A percentile compares a stretch with the other conserved stretches of the same genome.
phyloP scores from a whole-genome alignment of 2,888 invertebrate species.

The Megastigmus dorsalis region DNA sequence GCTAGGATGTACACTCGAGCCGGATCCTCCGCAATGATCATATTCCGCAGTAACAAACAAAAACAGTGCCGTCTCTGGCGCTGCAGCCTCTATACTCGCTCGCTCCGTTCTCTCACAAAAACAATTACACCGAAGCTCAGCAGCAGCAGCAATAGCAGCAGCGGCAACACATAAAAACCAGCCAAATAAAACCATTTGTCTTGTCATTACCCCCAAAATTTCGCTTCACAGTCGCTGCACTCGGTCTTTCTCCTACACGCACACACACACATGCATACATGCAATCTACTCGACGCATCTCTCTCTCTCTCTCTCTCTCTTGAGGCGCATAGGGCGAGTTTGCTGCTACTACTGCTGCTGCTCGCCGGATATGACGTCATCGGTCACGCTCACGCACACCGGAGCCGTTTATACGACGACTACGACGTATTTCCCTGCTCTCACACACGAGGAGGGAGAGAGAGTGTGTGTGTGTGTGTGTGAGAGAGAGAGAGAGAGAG shows the following conservation, averaged over 20 bases:
- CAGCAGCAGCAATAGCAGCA: background rate
- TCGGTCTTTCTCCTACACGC: too few relatives aligned
- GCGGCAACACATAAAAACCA: background rate
- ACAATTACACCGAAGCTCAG: slow-evolving; percentile 13
- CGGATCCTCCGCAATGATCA: background rate
- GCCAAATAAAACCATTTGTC: slow-evolving; percentile 32
- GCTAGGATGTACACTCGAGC: background rate
- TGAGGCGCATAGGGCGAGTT: background rate
- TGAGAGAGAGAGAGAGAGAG: too few relatives aligned
- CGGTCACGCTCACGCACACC: slow-evolving; percentile 42
- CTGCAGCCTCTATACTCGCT: too few relatives aligned
- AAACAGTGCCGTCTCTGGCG: background rate
- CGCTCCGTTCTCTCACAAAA: slow-evolving; percentile 17
- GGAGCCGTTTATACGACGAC: background rate
- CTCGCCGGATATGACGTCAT: slow-evolving; percentile 46
- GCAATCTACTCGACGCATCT: background rate
- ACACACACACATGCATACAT: too few relatives aligned
- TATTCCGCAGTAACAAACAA: background rate
- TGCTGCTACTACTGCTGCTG: too few relatives aligned
- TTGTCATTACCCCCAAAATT: slow-evolving; percentile 35
- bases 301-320: background rate
- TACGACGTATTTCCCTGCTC: background rate
- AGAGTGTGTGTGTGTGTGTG: background rate
- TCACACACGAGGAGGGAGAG: too few relatives aligned
- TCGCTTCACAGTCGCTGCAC: slow-evolving; percentile 8